These are phyloP conservation scores for Polypedilum vanderplanki DNA, from an alignment of 1,140 invertebrate genomes.

Conservation along the genomic window DNA sequence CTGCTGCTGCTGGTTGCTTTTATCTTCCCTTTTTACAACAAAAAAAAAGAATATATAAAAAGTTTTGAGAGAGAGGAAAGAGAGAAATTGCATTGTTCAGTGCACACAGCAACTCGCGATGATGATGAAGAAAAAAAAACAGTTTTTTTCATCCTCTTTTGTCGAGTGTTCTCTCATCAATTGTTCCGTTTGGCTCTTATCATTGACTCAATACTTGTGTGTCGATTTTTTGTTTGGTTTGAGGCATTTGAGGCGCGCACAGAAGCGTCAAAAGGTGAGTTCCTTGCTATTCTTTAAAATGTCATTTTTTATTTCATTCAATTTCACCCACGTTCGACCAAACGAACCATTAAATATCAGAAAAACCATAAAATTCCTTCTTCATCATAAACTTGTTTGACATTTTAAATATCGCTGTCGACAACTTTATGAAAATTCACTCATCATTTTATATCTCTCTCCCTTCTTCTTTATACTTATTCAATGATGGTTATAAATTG, in stretches of 20 bases:
- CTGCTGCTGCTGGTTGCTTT: not conserved
- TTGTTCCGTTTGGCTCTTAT: no score
- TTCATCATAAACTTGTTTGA: conserved; percentile 20
- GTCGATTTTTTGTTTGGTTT: no score
- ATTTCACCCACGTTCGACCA: conserved; percentile 8
- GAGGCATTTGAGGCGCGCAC: no score
- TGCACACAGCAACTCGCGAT: not conserved
- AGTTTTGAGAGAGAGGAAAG: not conserved
- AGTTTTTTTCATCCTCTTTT: not conserved
- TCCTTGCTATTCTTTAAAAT: not conserved
- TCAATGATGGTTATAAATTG: conserved; percentile 4
- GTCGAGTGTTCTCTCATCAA: no score
- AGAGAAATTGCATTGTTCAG: not conserved
- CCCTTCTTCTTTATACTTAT: no score
- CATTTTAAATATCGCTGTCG: conserved; percentile 25
- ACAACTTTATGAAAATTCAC: not conserved
- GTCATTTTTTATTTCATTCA: not conserved
- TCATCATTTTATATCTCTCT: no score
- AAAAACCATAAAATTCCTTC: not conserved
- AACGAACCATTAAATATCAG: conserved; percentile 28
- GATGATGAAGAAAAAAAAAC: not conserved
- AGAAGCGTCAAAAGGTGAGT: not conserved
- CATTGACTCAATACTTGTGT: no score
- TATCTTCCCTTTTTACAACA: not conserved
- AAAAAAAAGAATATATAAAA: not conserved